Evolutionary conservation across 1,140 invertebrate species (phyloP), one percentile per base, ranked within the genome.

Genomic region (Bemisia tabaci): DNA sequence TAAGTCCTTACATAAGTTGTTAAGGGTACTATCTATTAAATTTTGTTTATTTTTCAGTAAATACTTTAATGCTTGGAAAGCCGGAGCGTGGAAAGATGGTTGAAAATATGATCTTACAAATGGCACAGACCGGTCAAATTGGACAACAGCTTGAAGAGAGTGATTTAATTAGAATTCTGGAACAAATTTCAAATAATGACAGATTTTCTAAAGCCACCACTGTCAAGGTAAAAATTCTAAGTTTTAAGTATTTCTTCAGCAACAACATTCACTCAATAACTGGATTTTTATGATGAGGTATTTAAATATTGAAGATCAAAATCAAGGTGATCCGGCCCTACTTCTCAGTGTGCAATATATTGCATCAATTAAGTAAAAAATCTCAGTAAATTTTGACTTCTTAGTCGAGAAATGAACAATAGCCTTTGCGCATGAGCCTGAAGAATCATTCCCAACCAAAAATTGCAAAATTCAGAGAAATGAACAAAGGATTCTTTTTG

Each of bases 71-170:
- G 74, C 78, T 96, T 66, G 92, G 93, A 67, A 97, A 95, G 79
- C 95, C 95, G 59, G 94, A 97, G 71, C 97, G 96, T 78, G 95
- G 90, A 12, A 84, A 85, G 77, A 91, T 94, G 89, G 86, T 97
- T 22, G 94, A 98, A 82, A 87, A 88, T 71, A 92, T 97, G 85
- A 84, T 98, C 65, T 82, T 96, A 59, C 85, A 87, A 70, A 97
- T 97, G 94, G 94, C 92, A 26, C 87, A 91, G 75, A 84, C 84
- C 73, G 92, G 92, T 25, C 91, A 92, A 78, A 79, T 96, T 64
- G 76, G 81, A 60, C 84, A 84, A 24, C 91, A 87, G 81, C 83
- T 96, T 67, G 85, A 86, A 63, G 94, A 97, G 79, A 82, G 86
- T 67, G 90, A 95, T 74, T 81, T 97, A 21, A 93, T 92, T 65